Base-by-base conservation (phyloP, 2,113 vertebrate species). In the Anhinga anhinga region DNA sequence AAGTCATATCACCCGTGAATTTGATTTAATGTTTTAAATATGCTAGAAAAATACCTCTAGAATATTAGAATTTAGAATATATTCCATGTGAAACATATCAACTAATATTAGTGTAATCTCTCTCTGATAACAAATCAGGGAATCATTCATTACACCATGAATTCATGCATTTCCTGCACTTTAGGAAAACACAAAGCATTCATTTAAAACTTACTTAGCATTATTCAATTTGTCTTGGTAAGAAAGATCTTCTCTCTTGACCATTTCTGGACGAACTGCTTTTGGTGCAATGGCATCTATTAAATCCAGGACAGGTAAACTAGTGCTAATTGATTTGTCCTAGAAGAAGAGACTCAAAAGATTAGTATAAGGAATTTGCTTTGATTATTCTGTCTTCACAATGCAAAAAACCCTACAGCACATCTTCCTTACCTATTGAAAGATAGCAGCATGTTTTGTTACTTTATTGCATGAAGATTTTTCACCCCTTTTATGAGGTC, bases 271-370 rank as follows among this genome's bases (percentile, higher is more conserved):
- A 95, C 98, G 99, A 93, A 99, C 97, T 56, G 98, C 98, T 80
- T 99, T 99, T 53, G 99, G 99, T 95, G 98, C 98, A 82, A 99
- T 99, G 88, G 98, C 99, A 95, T 99, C 99, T 86, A 99, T 99
- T 98, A 99, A 98, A 96, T 99, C 99, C 69, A 99, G 98, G 83
- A 99, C 99, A 65, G 99, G 99, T 93, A 99, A 98, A 94, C 99
- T 99, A 77, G 99, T 99, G 96, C 99, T 99, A 98, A 99, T 99
- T 82, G 98, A 98, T 95, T 97, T 98, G 97, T 99, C 99, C 99
- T 99, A 93, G 67, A 98, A 97, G 71, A 98, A 55, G 86, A 84
- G 20, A 70, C 14, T 52, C 50, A 88, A 82, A 96, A 70, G 30
- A 92, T 89, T 80, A 97, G 74, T 53, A 63, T 47, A 76, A 83